Percentiles rank a stretch among this genome's conserved stretches.
Conservation (phyloP, 1,140 invertebrate genomes). For the Apis florea region DNA sequence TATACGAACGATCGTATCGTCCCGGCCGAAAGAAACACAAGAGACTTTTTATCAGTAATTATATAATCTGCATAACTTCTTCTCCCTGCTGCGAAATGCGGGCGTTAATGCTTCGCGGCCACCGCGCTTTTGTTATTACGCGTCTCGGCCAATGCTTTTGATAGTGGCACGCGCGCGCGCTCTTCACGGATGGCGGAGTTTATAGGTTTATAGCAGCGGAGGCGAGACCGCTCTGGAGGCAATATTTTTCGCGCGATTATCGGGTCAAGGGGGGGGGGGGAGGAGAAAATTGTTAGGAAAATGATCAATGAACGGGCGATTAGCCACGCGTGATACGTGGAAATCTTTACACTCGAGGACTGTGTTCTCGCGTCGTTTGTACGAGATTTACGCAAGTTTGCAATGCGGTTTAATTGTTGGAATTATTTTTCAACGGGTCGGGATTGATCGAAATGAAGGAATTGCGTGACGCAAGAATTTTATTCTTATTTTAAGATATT, state of each 20-base stretch:
- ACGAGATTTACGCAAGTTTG: too few relatives aligned
- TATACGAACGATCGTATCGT: constrained; percentile 11
- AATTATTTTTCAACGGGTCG: too few relatives aligned
- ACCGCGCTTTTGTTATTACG: not conserved
- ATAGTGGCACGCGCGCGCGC: not conserved
- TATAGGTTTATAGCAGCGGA: too few relatives aligned
- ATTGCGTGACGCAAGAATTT: not conserved
- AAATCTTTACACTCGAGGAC: not conserved
- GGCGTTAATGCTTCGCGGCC: not conserved
- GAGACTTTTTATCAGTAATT: constrained; percentile 24
- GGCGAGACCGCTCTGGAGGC: not conserved
- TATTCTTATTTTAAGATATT: not conserved
- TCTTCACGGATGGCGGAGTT: not conserved
- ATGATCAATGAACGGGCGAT: constrained; percentile 5
- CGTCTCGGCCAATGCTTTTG: not conserved
- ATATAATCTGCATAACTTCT: constrained; percentile 35
- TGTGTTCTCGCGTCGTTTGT: not conserved
- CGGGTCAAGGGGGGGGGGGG: too few relatives aligned
- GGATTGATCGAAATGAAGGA: not conserved
- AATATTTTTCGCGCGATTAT: constrained; percentile 23
- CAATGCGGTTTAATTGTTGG: too few relatives aligned
- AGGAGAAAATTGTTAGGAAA: constrained; percentile 1
- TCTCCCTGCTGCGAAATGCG: not conserved
- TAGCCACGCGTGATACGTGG: not conserved
- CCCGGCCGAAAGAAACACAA: not conserved